Base-by-base conservation (phyloP, 2,888 invertebrate species). In the Leptinotarsa juncta region DNA sequence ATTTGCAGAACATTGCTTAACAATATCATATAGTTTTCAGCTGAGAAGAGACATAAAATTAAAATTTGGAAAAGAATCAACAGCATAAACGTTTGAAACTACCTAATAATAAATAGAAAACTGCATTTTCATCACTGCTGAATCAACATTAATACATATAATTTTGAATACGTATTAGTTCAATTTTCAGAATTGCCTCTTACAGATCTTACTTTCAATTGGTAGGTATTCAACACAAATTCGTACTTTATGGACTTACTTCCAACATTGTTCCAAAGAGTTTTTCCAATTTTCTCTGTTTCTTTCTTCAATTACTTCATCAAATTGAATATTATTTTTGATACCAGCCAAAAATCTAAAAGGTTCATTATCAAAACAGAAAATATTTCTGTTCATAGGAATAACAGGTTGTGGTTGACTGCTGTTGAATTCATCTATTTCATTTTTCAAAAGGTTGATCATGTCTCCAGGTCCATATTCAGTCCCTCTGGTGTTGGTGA, bases 341-440 rank as follows among this genome's bases (percentile, higher is more conserved):
- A 79, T 67, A 18, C 85, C 86, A 14, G 84, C 83, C 71, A 87
- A 78, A 80, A 82, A 84, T 65, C 83, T 81, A 72, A 87, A 87
- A 15, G 83, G 81, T 76, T 86, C 87, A 76, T 87, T 87, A 70
- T 87, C 87, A 60, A 86, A 83, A 74, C 85, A 86, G 74, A 87
- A 87, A 4, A 83, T 81, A 67, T 87, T 87, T 3, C 82, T 78
- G 7, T 80, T 77, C 3, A 78, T 57, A 5, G 78, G 78, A 71
- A 79, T 79, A 42, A 74, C 69, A 3, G 83, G 83, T 67, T 81
- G 55, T 3, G 85, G 84, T 16, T 85, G 83, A 48, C 62, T 68
- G 10, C 32, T 76, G 69, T 42, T 76, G 7, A 86, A 82, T 3
- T 83, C 82, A 2, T 81, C 76, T 3, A 85, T 72, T 14, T 85